A percentile compares a stretch with the other conserved stretches of the same genome.
Evolutionary conservation across 2,113 vertebrate species (phyloP).

Genomic region (Phrynosoma platyrhinos): DNA sequence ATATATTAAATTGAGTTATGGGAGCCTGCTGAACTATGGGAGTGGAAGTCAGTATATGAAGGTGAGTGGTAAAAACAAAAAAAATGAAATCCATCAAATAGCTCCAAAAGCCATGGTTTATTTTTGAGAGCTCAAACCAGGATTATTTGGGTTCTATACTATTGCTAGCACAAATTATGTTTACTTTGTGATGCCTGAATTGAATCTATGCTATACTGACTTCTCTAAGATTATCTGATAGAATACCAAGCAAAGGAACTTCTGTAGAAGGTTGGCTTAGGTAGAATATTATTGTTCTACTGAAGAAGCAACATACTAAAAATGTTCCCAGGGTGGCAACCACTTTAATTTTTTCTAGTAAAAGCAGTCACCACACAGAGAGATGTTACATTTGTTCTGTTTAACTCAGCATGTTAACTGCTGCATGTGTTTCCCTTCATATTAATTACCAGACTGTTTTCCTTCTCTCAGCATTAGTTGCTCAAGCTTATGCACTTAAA

Average conservation of each 20-base stretch:
- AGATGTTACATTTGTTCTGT: slow-evolving; percentile 36
- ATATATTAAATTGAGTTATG: background rate
- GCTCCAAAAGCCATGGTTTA: background rate
- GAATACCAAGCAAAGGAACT: background rate
- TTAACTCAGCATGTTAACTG: slow-evolving; percentile 24
- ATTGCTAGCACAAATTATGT: background rate
- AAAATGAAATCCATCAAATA: background rate
- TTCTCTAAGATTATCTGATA: background rate
- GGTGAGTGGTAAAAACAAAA: background rate
- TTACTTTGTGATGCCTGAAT: background rate
- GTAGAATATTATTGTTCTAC: background rate
- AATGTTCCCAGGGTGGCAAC: background rate
- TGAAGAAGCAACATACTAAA: background rate
- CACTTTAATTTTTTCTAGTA: background rate
- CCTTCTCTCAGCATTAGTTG: slow-evolving; percentile 81
- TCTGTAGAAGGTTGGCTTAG: background rate
- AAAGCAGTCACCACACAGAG: background rate
- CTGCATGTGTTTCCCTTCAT: slow-evolving; percentile 32
- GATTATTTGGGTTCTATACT: background rate
- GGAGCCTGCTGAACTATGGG: background rate
- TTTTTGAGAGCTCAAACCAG: background rate
- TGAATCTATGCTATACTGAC: background rate
- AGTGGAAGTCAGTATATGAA: background rate
- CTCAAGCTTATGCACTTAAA: slow-evolving; percentile 86
- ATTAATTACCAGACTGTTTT: slow-evolving; percentile 43